A percentile compares a stretch with the other conserved stretches of the same genome.
phyloP scores from a whole-genome alignment of 2,888 invertebrate species.

The Germaria angustata region DNA sequence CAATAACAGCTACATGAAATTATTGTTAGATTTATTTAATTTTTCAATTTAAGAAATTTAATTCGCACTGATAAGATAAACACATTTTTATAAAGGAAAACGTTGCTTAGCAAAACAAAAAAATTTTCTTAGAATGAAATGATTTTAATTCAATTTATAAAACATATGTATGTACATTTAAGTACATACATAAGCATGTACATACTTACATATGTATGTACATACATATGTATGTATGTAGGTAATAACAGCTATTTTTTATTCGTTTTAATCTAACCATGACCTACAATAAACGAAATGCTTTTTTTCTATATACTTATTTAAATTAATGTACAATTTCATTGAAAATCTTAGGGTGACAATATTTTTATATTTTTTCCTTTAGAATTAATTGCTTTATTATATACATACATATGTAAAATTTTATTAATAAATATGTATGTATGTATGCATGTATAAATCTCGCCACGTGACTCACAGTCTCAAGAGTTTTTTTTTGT shows the following conservation, averaged over 20 bases:
- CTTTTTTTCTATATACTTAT: not conserved
- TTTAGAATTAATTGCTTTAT: not conserved
- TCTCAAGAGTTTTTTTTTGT: too few species aligned
- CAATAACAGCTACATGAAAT: not conserved
- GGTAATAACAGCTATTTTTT: not conserved
- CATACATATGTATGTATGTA: too few species aligned
- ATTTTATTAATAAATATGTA: not conserved
- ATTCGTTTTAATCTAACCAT: slow-evolving; percentile 43
- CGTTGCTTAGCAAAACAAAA: not conserved
- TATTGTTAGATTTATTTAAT: slow-evolving; percentile 13
- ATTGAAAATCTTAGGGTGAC: not conserved
- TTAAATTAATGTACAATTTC: too few species aligned
- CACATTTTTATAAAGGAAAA: not conserved
- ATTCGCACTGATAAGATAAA: slow-evolving; percentile 45
- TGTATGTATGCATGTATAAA: too few species aligned
- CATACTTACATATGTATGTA: too few species aligned
- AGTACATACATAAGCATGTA: too few species aligned
- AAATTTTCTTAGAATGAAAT: slow-evolving; percentile 26
- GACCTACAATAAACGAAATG: slow-evolving; percentile 54
- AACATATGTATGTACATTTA: too few species aligned
- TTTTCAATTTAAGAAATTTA: slow-evolving; percentile 14
- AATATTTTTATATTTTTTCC: not conserved
- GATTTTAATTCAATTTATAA: slow-evolving; percentile 1
- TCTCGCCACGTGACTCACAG: too few species aligned
- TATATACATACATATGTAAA: too few species aligned